Percentiles rank a stretch among this genome's conserved stretches.
These are phyloP conservation scores for Leptosomus discolor DNA, from an alignment of 2,113 vertebrate genomes.

Conservation along the genomic window DNA sequence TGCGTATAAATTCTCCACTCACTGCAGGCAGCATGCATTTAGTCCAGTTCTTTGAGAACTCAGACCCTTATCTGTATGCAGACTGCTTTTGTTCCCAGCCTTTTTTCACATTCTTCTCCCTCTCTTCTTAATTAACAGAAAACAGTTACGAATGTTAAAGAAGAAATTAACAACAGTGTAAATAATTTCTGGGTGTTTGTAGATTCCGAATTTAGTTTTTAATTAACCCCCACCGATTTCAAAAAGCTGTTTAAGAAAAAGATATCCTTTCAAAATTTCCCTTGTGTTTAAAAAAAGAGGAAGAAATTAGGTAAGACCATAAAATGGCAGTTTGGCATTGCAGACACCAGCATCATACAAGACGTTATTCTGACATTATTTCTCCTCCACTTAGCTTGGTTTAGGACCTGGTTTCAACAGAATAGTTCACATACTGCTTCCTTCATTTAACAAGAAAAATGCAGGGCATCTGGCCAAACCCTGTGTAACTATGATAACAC, in stretches of 20 bases:
- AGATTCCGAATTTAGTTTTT: slow-evolving; percentile 71
- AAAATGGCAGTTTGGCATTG: background rate
- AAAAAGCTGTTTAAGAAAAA: slow-evolving; percentile 31
- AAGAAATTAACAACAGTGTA: slow-evolving; percentile 77
- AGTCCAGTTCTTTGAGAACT: slow-evolving; percentile 37
- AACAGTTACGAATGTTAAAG: slow-evolving; percentile 77
- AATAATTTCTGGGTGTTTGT: slow-evolving; percentile 74
- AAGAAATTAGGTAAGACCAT: background rate
- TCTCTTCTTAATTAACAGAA: slow-evolving; percentile 78
- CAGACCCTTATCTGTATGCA: slow-evolving; percentile 66
- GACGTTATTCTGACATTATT: background rate
- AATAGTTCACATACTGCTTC: background rate
- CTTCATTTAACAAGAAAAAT: background rate
- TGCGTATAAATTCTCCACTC: slow-evolving; percentile 29
- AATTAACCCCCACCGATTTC: slow-evolving; percentile 73
- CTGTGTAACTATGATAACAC: background rate
- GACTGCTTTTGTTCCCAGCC: slow-evolving; percentile 38
- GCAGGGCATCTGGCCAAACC: background rate
- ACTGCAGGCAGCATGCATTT: background rate
- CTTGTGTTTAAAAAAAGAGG: background rate
- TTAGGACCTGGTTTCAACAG: background rate
- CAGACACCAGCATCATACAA: background rate
- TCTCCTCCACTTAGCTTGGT: background rate
- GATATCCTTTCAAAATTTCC: slow-evolving; percentile 22
- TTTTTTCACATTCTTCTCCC: slow-evolving; percentile 68